Base-by-base conservation (phyloP, 2,888 invertebrate species). In the Tetrapedia diversipes region DNA sequence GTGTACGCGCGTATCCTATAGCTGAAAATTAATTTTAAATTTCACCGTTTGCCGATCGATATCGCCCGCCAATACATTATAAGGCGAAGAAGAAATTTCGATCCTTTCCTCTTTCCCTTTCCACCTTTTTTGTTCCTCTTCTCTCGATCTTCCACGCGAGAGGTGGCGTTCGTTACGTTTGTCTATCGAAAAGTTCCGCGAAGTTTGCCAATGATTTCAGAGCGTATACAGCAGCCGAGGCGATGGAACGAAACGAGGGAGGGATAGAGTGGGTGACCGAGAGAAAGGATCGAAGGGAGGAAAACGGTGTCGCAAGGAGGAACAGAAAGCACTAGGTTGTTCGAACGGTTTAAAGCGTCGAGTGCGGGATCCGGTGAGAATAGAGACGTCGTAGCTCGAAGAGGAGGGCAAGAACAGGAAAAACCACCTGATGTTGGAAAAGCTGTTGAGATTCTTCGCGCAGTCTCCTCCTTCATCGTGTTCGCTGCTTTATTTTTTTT, bases 21-120 rank as follows among this genome's bases (percentile, higher is more conserved):
- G 69, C 47, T 45, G 59, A 34, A 82, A 78, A 84, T 84, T 85
- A 84, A 84, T 84, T 84, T 82, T 64, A 84, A 80, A 77, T 84
- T 77, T 71, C 68, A 63, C 75, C 67, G 60, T 71, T 68, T 64
- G 47, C 34, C 56, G 43, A 81, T 71, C 81, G 54, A 77, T 73
- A 69, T 56, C 64, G 70, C 22, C 49, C 47, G 51, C 54, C 43
- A 53, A 73, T 57, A 67, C 32, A 11, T 19, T 32, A 11, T 27
- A 11, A 14, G n/a, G n/a, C n/a, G n/a, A n/a, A n/a, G 22, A 11
- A 34, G 24, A 64, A 67, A 63, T 66, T 73, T 47, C 34, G 14
- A 19, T 8, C 1, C n/a, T 10, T 19, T 16, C 2, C 19, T 1
- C 49, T 60, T 51, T 19, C 19, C 2, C 16, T 51, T 19, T 27